Percentiles rank a stretch among this genome's conserved stretches.
These are phyloP conservation scores for Epicauta chinensis DNA, from an alignment of 1,140 invertebrate species.

Conservation along the genomic window DNA sequence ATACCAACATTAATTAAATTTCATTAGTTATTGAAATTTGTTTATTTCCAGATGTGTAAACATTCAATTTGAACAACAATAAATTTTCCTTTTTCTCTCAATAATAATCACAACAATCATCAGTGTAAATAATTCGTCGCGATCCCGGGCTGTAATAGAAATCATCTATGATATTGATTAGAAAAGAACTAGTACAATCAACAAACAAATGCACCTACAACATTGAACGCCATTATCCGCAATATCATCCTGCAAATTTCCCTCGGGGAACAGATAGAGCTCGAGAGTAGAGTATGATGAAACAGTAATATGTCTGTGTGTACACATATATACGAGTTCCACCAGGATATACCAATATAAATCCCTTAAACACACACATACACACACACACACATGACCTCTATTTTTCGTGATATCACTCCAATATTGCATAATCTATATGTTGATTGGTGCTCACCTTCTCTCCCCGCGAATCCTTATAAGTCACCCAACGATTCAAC, in stretches of 20 bases:
- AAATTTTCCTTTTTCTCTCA: no score
- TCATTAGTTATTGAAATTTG: no score
- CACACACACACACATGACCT: slow-evolving; percentile 9
- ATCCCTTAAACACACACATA: slow-evolving; percentile 4
- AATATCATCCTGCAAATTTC: slow-evolving; percentile 35
- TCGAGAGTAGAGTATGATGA: slow-evolving; percentile 22
- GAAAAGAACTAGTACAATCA: slow-evolving; percentile 17
- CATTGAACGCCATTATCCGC: slow-evolving; percentile 33
- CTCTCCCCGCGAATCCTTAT: slow-evolving; percentile 67
- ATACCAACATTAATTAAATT: no score
- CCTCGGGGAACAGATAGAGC: slow-evolving; percentile 27
- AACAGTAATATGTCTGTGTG: slow-evolving; percentile 20
- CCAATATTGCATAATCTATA: slow-evolving; percentile 3
- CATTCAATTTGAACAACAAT: no score
- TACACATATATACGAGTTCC: not conserved
- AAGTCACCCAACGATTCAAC: slow-evolving; percentile 66
- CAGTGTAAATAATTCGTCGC: no score
- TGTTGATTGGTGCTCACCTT: slow-evolving; percentile 56
- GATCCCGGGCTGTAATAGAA: no score
- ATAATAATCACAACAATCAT: no score
- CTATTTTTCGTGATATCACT: not conserved
- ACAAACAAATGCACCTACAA: slow-evolving; percentile 29
- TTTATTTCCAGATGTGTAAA: no score
- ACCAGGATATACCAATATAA: slow-evolving; percentile 1
- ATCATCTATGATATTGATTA: no score